These are phyloP conservation scores for Trichogramma pretiosum DNA, from an alignment of 1,140 invertebrate species.

Conservation along the genomic window DNA sequence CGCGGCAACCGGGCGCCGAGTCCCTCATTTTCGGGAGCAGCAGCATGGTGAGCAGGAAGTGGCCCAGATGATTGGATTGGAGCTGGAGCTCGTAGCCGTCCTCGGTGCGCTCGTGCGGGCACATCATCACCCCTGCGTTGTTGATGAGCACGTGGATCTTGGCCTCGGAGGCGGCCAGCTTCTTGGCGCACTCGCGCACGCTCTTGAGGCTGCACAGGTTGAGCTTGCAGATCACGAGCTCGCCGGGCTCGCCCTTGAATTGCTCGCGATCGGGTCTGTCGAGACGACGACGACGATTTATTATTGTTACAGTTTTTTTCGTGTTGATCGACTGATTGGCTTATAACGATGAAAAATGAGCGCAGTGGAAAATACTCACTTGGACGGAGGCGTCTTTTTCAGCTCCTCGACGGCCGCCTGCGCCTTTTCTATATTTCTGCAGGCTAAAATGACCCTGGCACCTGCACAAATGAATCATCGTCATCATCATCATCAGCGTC, in stretches of 20 bases:
- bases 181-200: slow-evolving; percentile 59
- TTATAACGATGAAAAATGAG: too few species aligned
- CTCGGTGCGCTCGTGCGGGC: slow-evolving; percentile 54
- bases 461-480: slow-evolving; percentile 31
- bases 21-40: slow-evolving; percentile 54
- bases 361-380: too few species aligned
- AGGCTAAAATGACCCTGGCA: slow-evolving; percentile 54
- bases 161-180: slow-evolving; percentile 50
- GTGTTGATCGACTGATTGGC: too few species aligned
- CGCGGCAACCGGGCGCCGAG: slow-evolving; percentile 52
- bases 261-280: slow-evolving; percentile 27
- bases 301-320: too few species aligned
- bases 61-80: slow-evolving; percentile 71
- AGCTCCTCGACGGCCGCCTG: slow-evolving; percentile 42
- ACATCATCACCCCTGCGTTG: slow-evolving; percentile 73
- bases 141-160: slow-evolving; percentile 68
- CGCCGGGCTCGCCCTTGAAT: slow-evolving; percentile 44
- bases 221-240: slow-evolving; percentile 52
- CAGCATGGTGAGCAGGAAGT: slow-evolving; percentile 75
- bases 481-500: too few species aligned
- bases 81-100: slow-evolving; percentile 77
- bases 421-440: slow-evolving; percentile 50
- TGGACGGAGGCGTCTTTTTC: slow-evolving; percentile 25
- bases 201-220: slow-evolving; percentile 66
- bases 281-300: too few species aligned